Evolutionary conservation across 2,113 vertebrate genomes (phyloP).

Genomic region (Tragelaphus strepsiceros): DNA sequence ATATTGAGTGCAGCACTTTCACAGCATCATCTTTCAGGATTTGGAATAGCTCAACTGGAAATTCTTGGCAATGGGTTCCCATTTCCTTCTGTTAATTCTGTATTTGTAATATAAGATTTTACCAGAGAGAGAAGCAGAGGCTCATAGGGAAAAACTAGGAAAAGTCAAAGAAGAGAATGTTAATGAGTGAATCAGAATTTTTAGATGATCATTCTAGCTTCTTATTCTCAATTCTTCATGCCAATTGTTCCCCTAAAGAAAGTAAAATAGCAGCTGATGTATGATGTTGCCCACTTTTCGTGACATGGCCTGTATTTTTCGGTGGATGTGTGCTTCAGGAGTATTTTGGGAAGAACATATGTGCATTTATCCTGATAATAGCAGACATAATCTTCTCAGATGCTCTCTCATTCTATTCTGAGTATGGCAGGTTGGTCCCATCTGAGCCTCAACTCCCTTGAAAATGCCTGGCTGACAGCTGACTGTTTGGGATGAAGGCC

Average conservation of each 20-base stretch:
- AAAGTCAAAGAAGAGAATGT: neutral
- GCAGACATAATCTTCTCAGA: neutral
- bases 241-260: neutral
- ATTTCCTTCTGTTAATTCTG: neutral
- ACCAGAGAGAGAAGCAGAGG: neutral
- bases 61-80: neutral
- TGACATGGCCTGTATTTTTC: conserved; percentile 5
- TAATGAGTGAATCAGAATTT: neutral
- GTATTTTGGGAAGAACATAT: neutral
- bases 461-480: neutral
- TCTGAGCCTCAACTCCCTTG: neutral
- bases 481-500: neutral
- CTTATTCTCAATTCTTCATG: conserved; percentile 18
- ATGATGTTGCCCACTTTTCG: neutral
- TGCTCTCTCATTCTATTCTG: neutral
- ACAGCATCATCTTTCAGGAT: too few species aligned
- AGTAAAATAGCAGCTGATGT: neutral
- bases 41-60: too few species aligned
- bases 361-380: conserved; percentile 15
- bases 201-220: neutral
- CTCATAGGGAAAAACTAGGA: neutral
- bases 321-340: neutral
- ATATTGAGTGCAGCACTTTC: too few species aligned
- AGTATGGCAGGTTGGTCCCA: neutral
- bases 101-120: neutral